These are phyloP conservation scores for Ochotona curzoniae DNA, from an alignment of 2,113 vertebrate genomes.

Conservation along the genomic window DNA sequence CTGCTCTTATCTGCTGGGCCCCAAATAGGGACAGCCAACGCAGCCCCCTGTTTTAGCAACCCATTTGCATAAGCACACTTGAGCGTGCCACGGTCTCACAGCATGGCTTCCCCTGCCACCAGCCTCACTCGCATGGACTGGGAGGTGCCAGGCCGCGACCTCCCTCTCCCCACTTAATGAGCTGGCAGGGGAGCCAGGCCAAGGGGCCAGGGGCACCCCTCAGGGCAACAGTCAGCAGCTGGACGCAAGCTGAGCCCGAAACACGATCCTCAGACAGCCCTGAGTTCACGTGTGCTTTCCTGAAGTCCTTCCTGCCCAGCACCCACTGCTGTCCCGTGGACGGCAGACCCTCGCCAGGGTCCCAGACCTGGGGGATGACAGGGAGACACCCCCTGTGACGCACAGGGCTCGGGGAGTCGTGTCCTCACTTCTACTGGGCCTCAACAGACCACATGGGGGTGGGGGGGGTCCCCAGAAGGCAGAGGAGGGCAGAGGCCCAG, in stretches of 20 bases:
- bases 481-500: too few relatives aligned
- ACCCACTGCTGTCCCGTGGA: not conserved
- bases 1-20: not conserved
- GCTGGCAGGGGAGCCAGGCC: not conserved
- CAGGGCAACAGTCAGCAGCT: not conserved
- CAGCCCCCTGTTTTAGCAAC: slow-evolving; percentile 46
- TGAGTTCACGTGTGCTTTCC: not conserved
- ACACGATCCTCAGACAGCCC: not conserved
- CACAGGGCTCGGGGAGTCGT: too few relatives aligned
- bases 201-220: not conserved
- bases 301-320: not conserved
- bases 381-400: too few relatives aligned
- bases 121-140: too few relatives aligned
- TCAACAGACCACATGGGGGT: too few relatives aligned
- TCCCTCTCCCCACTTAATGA: not conserved
- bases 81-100: not conserved
- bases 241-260: not conserved
- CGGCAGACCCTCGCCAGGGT: not conserved
- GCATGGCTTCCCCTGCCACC: not conserved
- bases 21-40: not conserved
- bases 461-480: too few relatives aligned
- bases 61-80: slow-evolving; percentile 35
- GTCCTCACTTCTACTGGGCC: too few relatives aligned
- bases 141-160: not conserved
- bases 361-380: too few relatives aligned